Evolutionary conservation across 2,888 invertebrate species (phyloP).

Genomic region (Eumerus sabulonum): DNA sequence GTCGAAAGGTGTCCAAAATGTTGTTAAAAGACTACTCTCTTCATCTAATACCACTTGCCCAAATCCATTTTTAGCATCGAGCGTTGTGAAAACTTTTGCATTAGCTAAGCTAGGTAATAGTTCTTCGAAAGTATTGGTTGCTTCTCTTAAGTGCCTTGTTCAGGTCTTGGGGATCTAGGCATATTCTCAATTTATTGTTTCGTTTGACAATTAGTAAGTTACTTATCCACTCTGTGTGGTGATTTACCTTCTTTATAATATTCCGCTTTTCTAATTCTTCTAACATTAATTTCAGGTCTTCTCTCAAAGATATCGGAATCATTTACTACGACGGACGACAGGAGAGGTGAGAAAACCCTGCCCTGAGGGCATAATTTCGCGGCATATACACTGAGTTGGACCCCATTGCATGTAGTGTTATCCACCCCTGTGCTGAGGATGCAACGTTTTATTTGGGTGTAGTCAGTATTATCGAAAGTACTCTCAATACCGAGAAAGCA

Average conservation of each 20-base stretch:
- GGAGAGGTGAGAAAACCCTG: too few relatives aligned
- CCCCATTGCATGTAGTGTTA: too few relatives aligned
- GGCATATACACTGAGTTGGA: too few relatives aligned
- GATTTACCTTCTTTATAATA: slow-evolving; percentile 29
- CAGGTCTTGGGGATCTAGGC: slow-evolving; percentile 27
- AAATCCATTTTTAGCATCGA: slow-evolving; percentile 65
- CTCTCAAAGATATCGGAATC: slow-evolving; percentile 11
- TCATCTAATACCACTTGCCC: slow-evolving; percentile 57
- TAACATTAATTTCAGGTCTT: slow-evolving; percentile 17
- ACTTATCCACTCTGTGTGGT: slow-evolving; percentile 32
- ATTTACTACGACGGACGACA: too few relatives aligned
- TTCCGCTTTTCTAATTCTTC: slow-evolving; percentile 21
- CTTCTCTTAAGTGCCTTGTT: slow-evolving; percentile 36
- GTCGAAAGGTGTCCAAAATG: slow-evolving; percentile 68
- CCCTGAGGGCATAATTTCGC: too few relatives aligned
- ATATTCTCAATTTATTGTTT: slow-evolving; percentile 22
- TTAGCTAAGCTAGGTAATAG: slow-evolving; percentile 19
- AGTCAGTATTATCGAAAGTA: too few relatives aligned
- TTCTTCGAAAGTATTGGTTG: slow-evolving; percentile 41
- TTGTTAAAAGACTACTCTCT: slow-evolving; percentile 74
- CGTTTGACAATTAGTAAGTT: slow-evolving; percentile 28
- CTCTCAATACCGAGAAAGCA: too few relatives aligned
- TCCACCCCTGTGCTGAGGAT: too few relatives aligned
- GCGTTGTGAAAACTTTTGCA: slow-evolving; percentile 47
- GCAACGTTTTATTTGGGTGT: too few relatives aligned